These are phyloP conservation scores for Coturnix japonica DNA, from an alignment of 2,113 vertebrate species.

Conservation along the genomic window DNA sequence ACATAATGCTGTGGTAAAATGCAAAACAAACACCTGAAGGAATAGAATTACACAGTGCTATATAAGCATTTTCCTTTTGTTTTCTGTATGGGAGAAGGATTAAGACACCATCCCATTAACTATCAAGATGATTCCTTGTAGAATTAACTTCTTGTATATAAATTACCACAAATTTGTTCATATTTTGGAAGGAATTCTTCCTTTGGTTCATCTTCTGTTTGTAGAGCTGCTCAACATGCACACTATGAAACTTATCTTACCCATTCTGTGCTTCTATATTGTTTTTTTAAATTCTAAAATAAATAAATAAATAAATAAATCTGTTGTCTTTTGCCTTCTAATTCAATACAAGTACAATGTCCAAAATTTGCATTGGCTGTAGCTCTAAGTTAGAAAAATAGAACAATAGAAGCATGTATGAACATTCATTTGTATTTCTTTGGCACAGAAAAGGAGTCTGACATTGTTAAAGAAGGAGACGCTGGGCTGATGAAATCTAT, in stretches of 20 bases:
- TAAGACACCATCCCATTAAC: neutral
- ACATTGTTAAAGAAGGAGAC: neutral
- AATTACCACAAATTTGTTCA: neutral
- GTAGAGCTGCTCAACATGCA: neutral
- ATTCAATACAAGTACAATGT: neutral
- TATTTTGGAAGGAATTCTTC: neutral
- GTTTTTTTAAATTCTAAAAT: neutral
- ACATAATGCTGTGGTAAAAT: neutral
- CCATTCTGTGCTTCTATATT: neutral
- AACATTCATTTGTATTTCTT: constrained; percentile 48
- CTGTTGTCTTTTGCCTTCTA: neutral
- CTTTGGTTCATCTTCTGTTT: neutral
- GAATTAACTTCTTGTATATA: neutral
- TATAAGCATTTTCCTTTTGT: neutral
- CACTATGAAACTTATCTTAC: neutral
- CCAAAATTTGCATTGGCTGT: neutral
- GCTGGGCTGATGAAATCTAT: neutral
- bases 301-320: neutral
- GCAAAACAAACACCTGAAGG: neutral
- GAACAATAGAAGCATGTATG: constrained; percentile 41
- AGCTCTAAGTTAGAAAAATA: neutral
- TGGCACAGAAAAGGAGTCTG: constrained; percentile 21
- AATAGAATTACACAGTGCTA: neutral
- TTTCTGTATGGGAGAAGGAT: neutral
- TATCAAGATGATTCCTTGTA: neutral